Conservation (phyloP, 2,113 vertebrate species). For the Megaceryle maxima region DNA sequence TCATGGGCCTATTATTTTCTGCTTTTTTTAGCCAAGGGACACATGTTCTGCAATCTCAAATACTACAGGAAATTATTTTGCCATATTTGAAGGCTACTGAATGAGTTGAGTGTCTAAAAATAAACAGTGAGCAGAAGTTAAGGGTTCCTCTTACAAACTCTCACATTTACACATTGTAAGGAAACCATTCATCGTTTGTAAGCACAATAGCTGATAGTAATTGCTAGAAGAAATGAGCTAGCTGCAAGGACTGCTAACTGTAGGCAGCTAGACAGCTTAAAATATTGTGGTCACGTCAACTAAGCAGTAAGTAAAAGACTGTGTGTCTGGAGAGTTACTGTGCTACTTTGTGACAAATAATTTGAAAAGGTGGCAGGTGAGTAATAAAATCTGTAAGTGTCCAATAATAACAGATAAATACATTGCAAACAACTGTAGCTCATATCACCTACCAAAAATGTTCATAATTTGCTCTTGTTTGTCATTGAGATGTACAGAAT, state of each 20-base stretch:
- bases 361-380: background rate
- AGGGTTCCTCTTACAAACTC: background rate
- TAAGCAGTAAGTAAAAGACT: background rate
- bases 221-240: background rate
- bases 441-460: background rate
- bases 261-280: background rate
- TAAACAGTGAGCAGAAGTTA: background rate
- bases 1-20: background rate
- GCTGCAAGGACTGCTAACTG: background rate
- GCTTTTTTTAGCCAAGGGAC: background rate
- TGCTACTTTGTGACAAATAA: background rate
- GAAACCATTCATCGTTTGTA: background rate
- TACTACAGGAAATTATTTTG: background rate
- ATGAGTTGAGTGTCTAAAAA: background rate
- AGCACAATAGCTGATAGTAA: background rate
- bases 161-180: background rate
- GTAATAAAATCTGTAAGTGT: background rate
- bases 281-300: background rate
- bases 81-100: background rate
- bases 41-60: background rate
- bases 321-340: background rate
- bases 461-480: background rate
- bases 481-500: background rate
- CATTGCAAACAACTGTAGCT: background rate
- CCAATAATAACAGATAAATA: background rate